Percentiles rank a stretch among this genome's conserved stretches.
Conservation (phyloP, 2,113 vertebrate genomes). For the Oncorhynchus keta region DNA sequence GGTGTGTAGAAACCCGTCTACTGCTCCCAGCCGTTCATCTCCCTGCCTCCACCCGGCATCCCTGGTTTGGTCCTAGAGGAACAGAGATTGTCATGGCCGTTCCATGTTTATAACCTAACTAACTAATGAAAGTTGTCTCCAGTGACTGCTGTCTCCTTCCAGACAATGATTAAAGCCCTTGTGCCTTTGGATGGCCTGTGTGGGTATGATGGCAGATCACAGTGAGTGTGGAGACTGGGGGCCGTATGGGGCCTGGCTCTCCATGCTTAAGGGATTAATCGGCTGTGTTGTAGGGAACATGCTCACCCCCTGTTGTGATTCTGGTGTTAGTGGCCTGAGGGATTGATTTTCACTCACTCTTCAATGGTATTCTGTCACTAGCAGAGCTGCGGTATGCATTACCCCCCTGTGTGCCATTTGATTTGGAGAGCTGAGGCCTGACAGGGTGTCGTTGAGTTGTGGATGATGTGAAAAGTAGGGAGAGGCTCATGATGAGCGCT, state of each 20-base stretch:
- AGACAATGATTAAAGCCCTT: constrained; percentile 65
- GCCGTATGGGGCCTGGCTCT: constrained; percentile 41
- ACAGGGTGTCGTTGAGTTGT: constrained; percentile 41
- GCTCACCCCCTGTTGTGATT: constrained; percentile 47
- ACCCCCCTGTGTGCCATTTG: constrained; percentile 55
- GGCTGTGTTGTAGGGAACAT: constrained; percentile 43
- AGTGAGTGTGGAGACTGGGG: constrained; percentile 30
- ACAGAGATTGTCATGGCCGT: constrained; percentile 32
- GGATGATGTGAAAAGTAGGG: not conserved
- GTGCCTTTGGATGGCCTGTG: constrained; percentile 50
- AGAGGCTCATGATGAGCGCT: constrained; percentile 19
- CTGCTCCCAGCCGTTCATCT: constrained; percentile 41
- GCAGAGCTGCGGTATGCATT: constrained; percentile 58
- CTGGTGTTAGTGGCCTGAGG: constrained; percentile 54
- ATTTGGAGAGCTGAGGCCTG: constrained; percentile 47
- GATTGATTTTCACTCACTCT: constrained; percentile 45
- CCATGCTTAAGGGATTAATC: constrained; percentile 53
- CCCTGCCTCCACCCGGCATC: constrained; percentile 29
- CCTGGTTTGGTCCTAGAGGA: constrained; percentile 14
- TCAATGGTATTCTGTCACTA: constrained; percentile 53
- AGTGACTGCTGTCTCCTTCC: constrained; percentile 52
- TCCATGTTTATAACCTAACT: constrained; percentile 55
- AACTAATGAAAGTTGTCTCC: constrained; percentile 53
- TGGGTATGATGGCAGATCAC: constrained; percentile 37
- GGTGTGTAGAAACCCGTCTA: constrained; percentile 27